Percentiles rank a stretch among this genome's conserved stretches.
phyloP scores from a whole-genome alignment of 2,888 invertebrate genomes.

The Oasisia sp. region DNA sequence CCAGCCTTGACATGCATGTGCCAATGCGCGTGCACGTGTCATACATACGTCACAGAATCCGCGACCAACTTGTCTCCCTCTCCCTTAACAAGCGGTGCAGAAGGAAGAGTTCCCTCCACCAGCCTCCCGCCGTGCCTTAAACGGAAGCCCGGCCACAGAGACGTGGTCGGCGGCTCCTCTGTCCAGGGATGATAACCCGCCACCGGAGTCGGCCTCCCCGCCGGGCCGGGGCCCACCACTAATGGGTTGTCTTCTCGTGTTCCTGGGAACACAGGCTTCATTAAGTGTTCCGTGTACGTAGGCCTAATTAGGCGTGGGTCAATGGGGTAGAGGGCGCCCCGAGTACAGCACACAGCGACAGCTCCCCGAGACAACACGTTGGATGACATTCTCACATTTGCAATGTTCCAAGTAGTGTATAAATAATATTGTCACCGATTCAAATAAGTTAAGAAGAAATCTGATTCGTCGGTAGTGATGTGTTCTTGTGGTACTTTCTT shows the following conservation, averaged over 20 bases:
- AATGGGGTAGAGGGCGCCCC: not conserved
- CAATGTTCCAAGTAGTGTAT: not conserved
- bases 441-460: too few relatives aligned
- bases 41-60: too few relatives aligned
- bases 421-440: not conserved
- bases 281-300: not conserved
- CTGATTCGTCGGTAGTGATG: too few relatives aligned
- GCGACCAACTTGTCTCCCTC: too few relatives aligned
- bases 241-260: not conserved
- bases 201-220: not conserved
- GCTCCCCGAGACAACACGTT: not conserved
- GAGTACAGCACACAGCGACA: not conserved
- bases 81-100: too few relatives aligned
- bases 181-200: not conserved
- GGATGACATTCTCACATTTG: not conserved
- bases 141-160: not conserved
- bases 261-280: not conserved
- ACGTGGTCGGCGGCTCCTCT: not conserved
- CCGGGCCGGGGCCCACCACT: not conserved
- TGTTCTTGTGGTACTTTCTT: too few relatives aligned
- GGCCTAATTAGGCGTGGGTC: not conserved
- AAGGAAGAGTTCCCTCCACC: not conserved
- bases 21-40: too few relatives aligned
- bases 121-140: not conserved
- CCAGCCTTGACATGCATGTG: too few relatives aligned